Base-by-base conservation (phyloP, 2,113 vertebrate genomes). In the Lycaon pictus region DNA sequence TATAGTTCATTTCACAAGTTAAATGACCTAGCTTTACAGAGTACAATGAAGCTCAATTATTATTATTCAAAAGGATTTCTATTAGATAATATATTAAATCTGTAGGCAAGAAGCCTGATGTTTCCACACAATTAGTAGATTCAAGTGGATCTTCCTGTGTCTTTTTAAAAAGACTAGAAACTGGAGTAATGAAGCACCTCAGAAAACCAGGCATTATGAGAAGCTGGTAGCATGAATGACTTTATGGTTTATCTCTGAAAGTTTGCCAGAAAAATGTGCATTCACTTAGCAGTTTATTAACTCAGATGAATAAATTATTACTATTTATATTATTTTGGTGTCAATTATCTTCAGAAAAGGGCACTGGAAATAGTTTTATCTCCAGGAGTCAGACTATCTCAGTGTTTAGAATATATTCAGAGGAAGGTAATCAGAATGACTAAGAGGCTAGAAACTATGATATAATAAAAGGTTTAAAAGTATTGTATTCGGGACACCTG, bases 11-110 rank as follows among this genome's bases (percentile, higher is more conserved):
- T 93, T 92, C 69, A 93, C n/a, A 95, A 62, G 55, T 83, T 92
- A 93, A 97, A 92, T 90, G 56, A 87, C 51, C 35, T 81, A 71
- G 55, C 76, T 55, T 88, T 96, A 88, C 74, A 80, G 74, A 87
- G 16, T 17, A 83, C 27, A 69, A 83, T 48, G 79, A 90, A 65
- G 55, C 19, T 88, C 55, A 72, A 77, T 95, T 74, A 88, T 93
- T 94, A 92, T 37, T 67, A 3, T 37, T 85, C 53, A 89, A 69
- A 79, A 58, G 13, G 37, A 71, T 37, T 53, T 20, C 23, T 91
- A 37, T 32, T 60, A 83, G 43, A 7, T 74, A 97, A 58, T 71
- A 74, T 11, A 71, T 63, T 86, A 96, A 69, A 69, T 80, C 7
- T 65, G 25, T 76, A 88, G 35, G 56, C 15, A 76, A 88, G 74